Evolutionary conservation across 2,113 vertebrate genomes (phyloP).

Genomic region (Maccullochella peelii): DNA sequence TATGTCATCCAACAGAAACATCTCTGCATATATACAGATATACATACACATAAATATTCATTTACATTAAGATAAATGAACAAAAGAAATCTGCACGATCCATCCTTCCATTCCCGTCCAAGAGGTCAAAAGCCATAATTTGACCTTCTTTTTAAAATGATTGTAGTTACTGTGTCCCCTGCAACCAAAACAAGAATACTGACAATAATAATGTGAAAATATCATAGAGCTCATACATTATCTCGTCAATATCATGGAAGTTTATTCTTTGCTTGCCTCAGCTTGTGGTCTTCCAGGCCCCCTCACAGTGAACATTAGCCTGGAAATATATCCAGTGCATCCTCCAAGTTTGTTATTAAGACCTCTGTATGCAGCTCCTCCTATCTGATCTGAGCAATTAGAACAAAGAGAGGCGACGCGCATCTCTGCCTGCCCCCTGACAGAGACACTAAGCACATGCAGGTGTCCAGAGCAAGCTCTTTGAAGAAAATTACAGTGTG

Average conservation of each 20-base stretch:
- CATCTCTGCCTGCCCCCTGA: slow-evolving; percentile 55
- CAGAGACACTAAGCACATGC: slow-evolving; percentile 80
- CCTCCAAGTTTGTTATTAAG: slow-evolving; percentile 62
- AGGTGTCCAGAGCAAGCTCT: slow-evolving; percentile 79
- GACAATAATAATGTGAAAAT: neutral
- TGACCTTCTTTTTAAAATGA: neutral
- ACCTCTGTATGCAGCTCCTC: slow-evolving; percentile 41
- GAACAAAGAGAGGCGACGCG: slow-evolving; percentile 56
- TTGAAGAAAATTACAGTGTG: slow-evolving; percentile 82
- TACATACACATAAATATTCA: no score
- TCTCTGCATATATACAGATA: no score
- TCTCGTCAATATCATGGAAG: neutral
- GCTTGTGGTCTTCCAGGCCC: slow-evolving; percentile 3
- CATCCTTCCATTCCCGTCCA: neutral
- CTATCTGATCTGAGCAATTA: slow-evolving; percentile 65
- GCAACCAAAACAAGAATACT: neutral
- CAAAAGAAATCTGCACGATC: no score
- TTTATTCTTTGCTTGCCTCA: neutral
- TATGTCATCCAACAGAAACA: no score
- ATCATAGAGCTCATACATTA: neutral
- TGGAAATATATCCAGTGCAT: slow-evolving; percentile 29
- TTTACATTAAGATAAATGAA: no score
- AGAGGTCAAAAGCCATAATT: neutral
- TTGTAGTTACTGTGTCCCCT: neutral
- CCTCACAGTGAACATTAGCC: slow-evolving; percentile 42